Base-by-base conservation (phyloP, 2,113 vertebrate genomes). In the Puntigrus tetrazona region DNA sequence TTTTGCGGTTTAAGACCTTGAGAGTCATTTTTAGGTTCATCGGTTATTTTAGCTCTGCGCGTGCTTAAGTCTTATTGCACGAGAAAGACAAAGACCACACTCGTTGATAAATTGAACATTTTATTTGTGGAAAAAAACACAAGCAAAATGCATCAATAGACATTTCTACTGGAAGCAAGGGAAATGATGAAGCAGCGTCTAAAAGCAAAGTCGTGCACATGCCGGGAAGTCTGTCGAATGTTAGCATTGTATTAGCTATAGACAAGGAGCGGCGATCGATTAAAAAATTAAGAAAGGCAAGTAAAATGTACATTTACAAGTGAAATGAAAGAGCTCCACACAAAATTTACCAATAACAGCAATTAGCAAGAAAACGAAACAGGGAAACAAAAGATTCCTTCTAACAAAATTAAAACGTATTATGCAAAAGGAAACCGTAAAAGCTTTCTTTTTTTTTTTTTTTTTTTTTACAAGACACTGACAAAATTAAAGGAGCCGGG, bases 71-170 rank as follows among this genome's bases (percentile, higher is more conserved):
- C 9, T 6, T 43, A 7, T 11, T 27, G 10, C 9, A 65, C 4
- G 5, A 57, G 43, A 78, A 86, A 59, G 78, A 78, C 74, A 86
- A 57, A 85, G 10, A 81, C 88, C 34, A 2, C 59, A 41, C 59
- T 70, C 88, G 91, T 88, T 91, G 92, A 92, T 95, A 97, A 96
- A 96, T 97, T 97, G 96, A 96, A 98, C 96, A 96, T 98, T 99
- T 99, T 99, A 99, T 99, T 99, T 98, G 97, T 99, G 97, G 63
- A 25, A 98, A 99, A 99, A 98, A 98, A 97, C 98, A 98, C 98
- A 99, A 99, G 97, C 97, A 98, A 97, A 98, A 97, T 98, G 97
- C 97, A 99, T 98, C 98, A 99, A 99, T 98, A 99, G 97, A 99
- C 97, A 97, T 99, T 98, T 99, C 96, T 98, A 98, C 98, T 96